These are phyloP conservation scores for Xylota sylvarum DNA, from an alignment of 2,888 invertebrate genomes.

Conservation along the genomic window DNA sequence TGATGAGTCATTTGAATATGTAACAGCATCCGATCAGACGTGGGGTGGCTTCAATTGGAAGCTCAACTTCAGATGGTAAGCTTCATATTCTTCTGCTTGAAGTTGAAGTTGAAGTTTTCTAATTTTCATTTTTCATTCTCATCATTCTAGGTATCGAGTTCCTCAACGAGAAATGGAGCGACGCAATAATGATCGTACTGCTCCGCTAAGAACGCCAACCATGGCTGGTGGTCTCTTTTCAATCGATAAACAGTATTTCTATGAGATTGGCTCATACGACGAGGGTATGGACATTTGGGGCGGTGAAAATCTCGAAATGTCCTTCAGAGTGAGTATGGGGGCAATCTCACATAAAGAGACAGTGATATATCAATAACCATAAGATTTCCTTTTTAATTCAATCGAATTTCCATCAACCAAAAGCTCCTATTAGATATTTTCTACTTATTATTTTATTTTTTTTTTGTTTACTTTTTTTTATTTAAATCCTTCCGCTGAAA, in stretches of 20 bases:
- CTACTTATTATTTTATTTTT: conserved; percentile 21
- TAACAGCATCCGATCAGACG: conserved; percentile 99
- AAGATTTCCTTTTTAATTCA: conserved; percentile 20
- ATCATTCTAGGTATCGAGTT: conserved; percentile 98
- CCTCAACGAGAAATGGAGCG: conserved; percentile 98
- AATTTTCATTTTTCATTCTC: not conserved
- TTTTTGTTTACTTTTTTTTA: conserved; percentile 16
- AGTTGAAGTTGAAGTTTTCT: not conserved
- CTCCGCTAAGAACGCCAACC: conserved; percentile 97
- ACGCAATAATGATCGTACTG: conserved; percentile 95
- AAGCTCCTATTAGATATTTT: conserved; percentile 31
- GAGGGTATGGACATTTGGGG: conserved; percentile 99
- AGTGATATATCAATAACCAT: not conserved
- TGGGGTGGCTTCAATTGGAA: conserved; percentile 99
- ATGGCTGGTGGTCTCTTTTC: conserved; percentile 99
- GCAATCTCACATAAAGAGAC: not conserved
- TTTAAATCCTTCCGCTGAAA: conserved; percentile 58
- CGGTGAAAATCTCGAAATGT: conserved; percentile 86
- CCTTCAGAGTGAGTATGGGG: conserved; percentile 84
- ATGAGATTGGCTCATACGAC: conserved; percentile 98
- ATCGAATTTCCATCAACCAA: conserved; percentile 45
- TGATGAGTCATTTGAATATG: conserved; percentile 99
- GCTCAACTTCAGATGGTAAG: conserved; percentile 98
- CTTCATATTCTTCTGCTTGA: conserved; percentile 26
- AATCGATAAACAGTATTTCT: conserved; percentile 98